Conservation (phyloP, 2,888 invertebrate genomes). For the Patella ulyssiponensis region DNA sequence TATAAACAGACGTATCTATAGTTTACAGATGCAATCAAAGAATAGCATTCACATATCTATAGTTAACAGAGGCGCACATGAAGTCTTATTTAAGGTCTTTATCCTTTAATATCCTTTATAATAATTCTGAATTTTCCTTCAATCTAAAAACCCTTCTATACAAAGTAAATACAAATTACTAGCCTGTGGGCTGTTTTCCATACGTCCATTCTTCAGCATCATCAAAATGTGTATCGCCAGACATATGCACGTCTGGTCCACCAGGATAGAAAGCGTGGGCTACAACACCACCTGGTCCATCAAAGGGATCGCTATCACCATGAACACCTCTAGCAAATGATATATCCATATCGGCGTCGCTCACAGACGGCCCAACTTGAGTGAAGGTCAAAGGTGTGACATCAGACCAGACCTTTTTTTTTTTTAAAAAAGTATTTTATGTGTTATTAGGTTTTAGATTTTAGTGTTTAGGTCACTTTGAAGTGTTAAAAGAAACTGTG, state of each 20-base stretch:
- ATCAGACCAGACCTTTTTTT: conserved; percentile 16
- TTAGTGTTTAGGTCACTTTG: too few species aligned
- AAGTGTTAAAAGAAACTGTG: too few species aligned
- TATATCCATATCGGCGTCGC: conserved; percentile 18
- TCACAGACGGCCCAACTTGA: not conserved
- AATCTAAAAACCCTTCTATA: too few species aligned
- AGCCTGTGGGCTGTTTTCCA: conserved; percentile 4
- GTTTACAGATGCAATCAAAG: too few species aligned
- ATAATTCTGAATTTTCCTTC: too few species aligned
- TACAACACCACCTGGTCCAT: conserved; percentile 21
- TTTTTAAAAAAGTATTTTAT: too few species aligned
- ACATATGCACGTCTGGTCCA: not conserved
- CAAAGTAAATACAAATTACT: not conserved
- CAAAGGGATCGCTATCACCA: conserved; percentile 19
- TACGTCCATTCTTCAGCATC: conserved; percentile 17
- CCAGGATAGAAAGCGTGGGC: conserved; percentile 23
- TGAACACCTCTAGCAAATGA: conserved; percentile 15
- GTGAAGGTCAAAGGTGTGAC: conserved; percentile 15
- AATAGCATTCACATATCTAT: too few species aligned
- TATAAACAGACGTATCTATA: too few species aligned
- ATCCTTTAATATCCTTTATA: too few species aligned
- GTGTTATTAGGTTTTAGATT: too few species aligned
- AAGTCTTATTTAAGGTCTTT: too few species aligned
- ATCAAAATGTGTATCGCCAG: conserved; percentile 21
- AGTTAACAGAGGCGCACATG: too few species aligned